A percentile compares a stretch with the other conserved stretches of the same genome.
phyloP scores from a whole-genome alignment of 2,888 invertebrate genomes.

The Cosmopolites sordidus region DNA sequence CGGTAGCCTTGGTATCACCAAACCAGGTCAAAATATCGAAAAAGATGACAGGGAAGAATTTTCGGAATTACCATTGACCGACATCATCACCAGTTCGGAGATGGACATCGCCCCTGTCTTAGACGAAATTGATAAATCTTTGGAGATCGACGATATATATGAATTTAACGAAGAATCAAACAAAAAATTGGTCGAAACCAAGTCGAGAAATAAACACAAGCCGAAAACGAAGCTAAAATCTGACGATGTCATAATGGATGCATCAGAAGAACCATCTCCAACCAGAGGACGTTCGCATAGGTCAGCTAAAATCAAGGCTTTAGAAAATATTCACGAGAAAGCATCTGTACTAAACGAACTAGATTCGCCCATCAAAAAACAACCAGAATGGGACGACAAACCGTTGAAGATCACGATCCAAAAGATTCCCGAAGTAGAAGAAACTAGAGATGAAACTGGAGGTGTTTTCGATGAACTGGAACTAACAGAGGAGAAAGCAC shows the following conservation, averaged over 20 bases:
- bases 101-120: constrained; percentile 28
- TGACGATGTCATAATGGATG: not conserved
- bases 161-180: constrained; percentile 23
- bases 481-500: not conserved
- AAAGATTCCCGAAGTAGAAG: not conserved
- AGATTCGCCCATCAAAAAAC: too few relatives aligned
- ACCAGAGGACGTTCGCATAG: constrained; percentile 26
- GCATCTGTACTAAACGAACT: not conserved
- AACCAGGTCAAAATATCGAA: constrained; percentile 4
- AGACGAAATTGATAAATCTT: constrained; percentile 28
- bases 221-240: constrained; percentile 3
- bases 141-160: constrained; percentile 25
- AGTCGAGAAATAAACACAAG: not conserved
- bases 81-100: constrained; percentile 26
- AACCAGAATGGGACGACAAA: not conserved
- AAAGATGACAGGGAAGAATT: not conserved
- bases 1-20: constrained; percentile 1
- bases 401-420: not conserved
- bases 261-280: not conserved
- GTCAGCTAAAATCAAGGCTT: constrained; percentile 35
- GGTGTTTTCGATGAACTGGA: not conserved
- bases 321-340: constrained; percentile 34
- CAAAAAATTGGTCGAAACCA: not conserved
- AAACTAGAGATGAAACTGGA: not conserved
- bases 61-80: constrained; percentile 14